phyloP scores from a whole-genome alignment of 2,888 invertebrate species.

The Elaeidobius kamerunicus region DNA sequence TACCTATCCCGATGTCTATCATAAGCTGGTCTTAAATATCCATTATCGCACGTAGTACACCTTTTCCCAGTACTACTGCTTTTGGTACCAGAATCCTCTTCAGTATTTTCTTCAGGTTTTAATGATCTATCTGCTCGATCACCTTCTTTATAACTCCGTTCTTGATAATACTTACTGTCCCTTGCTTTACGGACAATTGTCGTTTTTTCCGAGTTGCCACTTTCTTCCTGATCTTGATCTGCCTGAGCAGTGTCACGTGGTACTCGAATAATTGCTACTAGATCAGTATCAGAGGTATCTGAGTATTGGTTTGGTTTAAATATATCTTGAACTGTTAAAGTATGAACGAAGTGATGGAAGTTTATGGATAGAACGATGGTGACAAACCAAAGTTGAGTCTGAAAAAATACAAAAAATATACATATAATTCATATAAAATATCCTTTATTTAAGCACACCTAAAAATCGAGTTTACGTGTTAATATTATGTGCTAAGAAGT shows the following conservation, averaged over 20 bases:
- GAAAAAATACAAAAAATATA: no score
- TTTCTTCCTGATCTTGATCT: slow-evolving; percentile 2
- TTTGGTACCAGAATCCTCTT: slow-evolving; percentile 22
- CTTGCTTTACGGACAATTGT: slow-evolving; percentile 19
- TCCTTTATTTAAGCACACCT: no score
- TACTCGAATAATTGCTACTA: slow-evolving; percentile 9
- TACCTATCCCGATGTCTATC: slow-evolving; percentile 13
- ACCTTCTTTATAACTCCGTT: slow-evolving; percentile 1
- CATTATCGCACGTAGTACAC: slow-evolving; percentile 34
- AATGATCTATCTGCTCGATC: slow-evolving; percentile 7
- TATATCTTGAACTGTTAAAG: no score
- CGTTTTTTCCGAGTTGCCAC: no score
- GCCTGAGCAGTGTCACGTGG: slow-evolving; percentile 7
- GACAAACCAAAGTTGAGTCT: no score
- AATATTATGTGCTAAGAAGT: no score
- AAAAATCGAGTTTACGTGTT: no score
- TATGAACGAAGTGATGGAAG: no score
- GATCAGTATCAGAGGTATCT: neutral
- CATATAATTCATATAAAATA: no score
- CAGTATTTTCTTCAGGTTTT: slow-evolving; percentile 23
- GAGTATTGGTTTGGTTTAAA: slow-evolving; percentile 1
- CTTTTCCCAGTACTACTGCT: slow-evolving; percentile 30
- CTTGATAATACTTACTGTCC: slow-evolving; percentile 21
- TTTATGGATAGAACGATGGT: no score
- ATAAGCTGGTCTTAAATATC: slow-evolving; percentile 24